Evolutionary conservation across 1,140 invertebrate genomes (phyloP).

Genomic region (Ceratina australensis): DNA sequence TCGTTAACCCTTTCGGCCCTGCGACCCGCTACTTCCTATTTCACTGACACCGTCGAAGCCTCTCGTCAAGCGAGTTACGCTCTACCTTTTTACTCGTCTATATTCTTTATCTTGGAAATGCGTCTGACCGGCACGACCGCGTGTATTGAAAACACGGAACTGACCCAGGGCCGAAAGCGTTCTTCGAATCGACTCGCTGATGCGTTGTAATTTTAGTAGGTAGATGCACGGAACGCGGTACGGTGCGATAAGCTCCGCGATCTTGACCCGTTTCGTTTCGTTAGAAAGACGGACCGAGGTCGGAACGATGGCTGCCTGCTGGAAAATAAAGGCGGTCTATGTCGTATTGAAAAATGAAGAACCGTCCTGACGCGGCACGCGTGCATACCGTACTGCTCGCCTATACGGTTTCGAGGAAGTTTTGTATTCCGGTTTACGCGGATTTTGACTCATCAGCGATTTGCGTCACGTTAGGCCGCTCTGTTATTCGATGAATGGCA

Average conservation of each 20-base stretch:
- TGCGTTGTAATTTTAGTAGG: background rate
- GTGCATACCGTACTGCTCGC: background rate
- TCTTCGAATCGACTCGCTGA: no score
- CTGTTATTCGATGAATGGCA: no score
- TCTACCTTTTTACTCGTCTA: background rate
- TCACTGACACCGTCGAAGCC: no score
- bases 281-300: slow-evolving; percentile 18
- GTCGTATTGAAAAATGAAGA: background rate
- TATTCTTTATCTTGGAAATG: background rate
- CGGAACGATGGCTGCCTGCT: background rate
- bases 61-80: no score
- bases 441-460: background rate
- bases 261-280: slow-evolving; percentile 59
- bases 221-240: background rate
- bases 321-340: background rate
- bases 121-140: no score
- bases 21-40: no score
- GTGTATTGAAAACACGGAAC: no score
- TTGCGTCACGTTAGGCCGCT: background rate
- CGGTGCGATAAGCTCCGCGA: background rate
- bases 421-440: background rate
- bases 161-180: no score
- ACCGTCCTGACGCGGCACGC: background rate
- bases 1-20: background rate
- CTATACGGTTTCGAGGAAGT: background rate